phyloP scores from a whole-genome alignment of 2,888 invertebrate species.

The Clivina fossor region DNA sequence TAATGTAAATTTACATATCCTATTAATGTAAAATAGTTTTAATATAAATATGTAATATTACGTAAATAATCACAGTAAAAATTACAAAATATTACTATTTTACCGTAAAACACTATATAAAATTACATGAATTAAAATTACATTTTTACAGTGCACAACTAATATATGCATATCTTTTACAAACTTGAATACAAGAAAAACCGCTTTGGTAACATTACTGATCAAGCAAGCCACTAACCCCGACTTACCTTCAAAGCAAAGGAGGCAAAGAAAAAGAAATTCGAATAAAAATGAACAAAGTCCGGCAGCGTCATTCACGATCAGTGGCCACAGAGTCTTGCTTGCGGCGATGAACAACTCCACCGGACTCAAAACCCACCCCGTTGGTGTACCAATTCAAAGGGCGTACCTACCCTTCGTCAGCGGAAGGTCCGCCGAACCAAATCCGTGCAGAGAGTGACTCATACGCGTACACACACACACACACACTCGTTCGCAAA shows the following conservation, averaged over 20 bases:
- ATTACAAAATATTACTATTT: too few species aligned
- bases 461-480: conserved; percentile 24
- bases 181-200: too few species aligned
- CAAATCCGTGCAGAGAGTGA: conserved; percentile 25
- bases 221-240: too few species aligned
- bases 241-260: conserved; percentile 30
- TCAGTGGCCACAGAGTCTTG: conserved; percentile 25
- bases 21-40: too few species aligned
- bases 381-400: not conserved
- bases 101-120: too few species aligned
- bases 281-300: not conserved
- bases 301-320: not conserved
- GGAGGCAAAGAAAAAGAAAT: conserved; percentile 20
- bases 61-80: too few species aligned
- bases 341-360: conserved; percentile 4
- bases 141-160: too few species aligned
- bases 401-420: not conserved
- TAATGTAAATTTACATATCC: too few species aligned
- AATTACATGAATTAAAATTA: too few species aligned
- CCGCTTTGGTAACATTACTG: too few species aligned
- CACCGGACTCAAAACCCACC: not conserved
- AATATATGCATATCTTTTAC: too few species aligned
- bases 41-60: too few species aligned
- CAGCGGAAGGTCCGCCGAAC: conserved; percentile 13
- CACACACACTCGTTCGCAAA: conserved; percentile 19